A percentile compares a stretch with the other conserved stretches of the same genome.
phyloP scores from a whole-genome alignment of 2,888 invertebrate genomes.

The Neocrepidodera transversa region DNA sequence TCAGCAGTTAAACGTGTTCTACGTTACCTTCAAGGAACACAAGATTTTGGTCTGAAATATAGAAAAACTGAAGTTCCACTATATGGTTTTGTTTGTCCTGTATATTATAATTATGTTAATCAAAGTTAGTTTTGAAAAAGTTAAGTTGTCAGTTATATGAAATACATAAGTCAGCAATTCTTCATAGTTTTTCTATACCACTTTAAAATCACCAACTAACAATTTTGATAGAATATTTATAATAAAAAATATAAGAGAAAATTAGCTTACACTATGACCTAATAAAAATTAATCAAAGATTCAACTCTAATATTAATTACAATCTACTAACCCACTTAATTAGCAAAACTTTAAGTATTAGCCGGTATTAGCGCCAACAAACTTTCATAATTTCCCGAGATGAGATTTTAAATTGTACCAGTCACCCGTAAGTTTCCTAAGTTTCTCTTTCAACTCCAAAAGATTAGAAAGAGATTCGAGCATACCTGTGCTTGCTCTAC shows the following conservation, averaged over 20 bases:
- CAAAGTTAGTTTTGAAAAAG: no score
- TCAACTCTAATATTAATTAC: background rate
- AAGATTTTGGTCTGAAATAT: no score
- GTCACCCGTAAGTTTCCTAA: background rate
- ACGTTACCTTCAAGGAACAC: no score
- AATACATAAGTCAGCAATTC: no score
- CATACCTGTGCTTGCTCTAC: background rate
- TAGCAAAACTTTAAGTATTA: conserved; percentile 3
- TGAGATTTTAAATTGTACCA: conserved; percentile 11
- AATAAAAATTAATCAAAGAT: background rate
- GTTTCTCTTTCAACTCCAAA: background rate
- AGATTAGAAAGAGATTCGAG: background rate
- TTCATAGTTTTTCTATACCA: no score
- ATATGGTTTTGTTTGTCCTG: no score
- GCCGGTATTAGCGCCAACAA: conserved; percentile 3
- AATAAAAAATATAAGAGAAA: background rate
- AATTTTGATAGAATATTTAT: background rate
- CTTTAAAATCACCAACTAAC: no score
- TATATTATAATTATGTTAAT: no score
- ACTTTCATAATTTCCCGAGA: conserved; percentile 9
- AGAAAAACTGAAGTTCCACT: no score
- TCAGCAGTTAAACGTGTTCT: no score
- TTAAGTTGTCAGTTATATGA: no score
- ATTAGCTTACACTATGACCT: background rate
- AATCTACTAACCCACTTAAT: background rate